Percentiles rank a stretch among this genome's conserved stretches.
Evolutionary conservation across 2,888 invertebrate species (phyloP).

Genomic region (Pharmacophagus antenor): DNA sequence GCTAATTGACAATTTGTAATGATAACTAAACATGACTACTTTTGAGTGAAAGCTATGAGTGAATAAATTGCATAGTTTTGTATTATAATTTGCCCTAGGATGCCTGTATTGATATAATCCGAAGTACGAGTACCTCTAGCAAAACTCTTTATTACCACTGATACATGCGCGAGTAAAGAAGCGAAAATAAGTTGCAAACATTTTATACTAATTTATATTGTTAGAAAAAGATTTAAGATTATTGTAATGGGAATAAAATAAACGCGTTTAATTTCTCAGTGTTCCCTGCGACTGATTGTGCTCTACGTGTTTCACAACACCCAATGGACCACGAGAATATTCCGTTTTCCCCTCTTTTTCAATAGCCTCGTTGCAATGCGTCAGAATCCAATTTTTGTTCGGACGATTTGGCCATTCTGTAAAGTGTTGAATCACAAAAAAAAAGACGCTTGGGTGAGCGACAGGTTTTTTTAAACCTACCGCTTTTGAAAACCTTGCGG

Average conservation of each 20-base stretch:
- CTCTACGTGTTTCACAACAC: conserved; percentile 16
- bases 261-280: not conserved
- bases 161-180: too few relatives aligned
- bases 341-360: conserved; percentile 46
- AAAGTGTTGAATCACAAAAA: conserved; percentile 20
- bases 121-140: too few relatives aligned
- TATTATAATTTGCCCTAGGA: too few relatives aligned
- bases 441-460: conserved; percentile 6
- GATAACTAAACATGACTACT: too few relatives aligned
- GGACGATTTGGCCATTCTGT: conserved; percentile 34
- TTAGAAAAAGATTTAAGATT: too few relatives aligned
- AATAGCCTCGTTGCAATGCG: conserved; percentile 53
- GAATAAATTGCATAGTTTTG: too few relatives aligned
- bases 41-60: too few relatives aligned
- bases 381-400: conserved; percentile 61
- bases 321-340: conserved; percentile 8
- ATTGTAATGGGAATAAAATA: too few relatives aligned
- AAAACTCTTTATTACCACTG: too few relatives aligned
- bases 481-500: conserved; percentile 43
- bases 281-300: conserved; percentile 3
- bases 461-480: conserved; percentile 1
- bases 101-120: too few relatives aligned
- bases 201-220: not conserved
- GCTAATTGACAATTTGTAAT: too few relatives aligned
- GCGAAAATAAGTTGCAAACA: too few relatives aligned